Percentiles rank a stretch among this genome's conserved stretches.
Conservation (phyloP, 2,797 vertebrate genomes). For the Micrastur ruficollis region DNA sequence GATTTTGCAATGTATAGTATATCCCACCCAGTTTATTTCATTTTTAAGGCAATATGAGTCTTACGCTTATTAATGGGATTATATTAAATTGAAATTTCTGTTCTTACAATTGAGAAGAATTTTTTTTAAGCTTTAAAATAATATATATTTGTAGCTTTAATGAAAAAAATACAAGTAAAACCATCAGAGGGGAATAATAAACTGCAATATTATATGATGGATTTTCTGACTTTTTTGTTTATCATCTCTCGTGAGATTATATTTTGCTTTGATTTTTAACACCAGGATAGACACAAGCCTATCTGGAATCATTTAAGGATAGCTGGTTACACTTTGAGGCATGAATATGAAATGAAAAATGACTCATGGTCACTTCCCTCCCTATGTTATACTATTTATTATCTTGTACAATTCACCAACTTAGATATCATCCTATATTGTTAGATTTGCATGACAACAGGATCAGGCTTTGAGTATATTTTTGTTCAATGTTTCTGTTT, state of each 20-base stretch:
- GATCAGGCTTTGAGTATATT: neutral
- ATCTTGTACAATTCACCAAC: neutral
- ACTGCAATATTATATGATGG: neutral
- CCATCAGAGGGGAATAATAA: neutral
- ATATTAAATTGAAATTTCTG: neutral
- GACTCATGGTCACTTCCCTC: neutral
- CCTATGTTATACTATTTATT: neutral
- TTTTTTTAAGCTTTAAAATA: neutral
- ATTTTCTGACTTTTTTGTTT: neutral
- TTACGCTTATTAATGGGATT: neutral
- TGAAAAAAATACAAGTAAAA: neutral
- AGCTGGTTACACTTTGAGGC: neutral
- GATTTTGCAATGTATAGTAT: neutral
- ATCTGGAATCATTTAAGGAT: neutral
- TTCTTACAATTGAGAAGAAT: neutral
- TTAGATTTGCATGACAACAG: neutral
- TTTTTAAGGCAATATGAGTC: neutral
- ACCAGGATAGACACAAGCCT: neutral
- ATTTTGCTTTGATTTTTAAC: neutral
- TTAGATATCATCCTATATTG: neutral
- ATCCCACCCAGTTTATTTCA: neutral
- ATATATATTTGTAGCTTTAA: neutral
- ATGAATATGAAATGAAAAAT: neutral
- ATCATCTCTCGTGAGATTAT: neutral
- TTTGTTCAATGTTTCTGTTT: neutral